phyloP scores from a whole-genome alignment of 2,888 invertebrate species.

The Disparrhopalites patrizii region DNA sequence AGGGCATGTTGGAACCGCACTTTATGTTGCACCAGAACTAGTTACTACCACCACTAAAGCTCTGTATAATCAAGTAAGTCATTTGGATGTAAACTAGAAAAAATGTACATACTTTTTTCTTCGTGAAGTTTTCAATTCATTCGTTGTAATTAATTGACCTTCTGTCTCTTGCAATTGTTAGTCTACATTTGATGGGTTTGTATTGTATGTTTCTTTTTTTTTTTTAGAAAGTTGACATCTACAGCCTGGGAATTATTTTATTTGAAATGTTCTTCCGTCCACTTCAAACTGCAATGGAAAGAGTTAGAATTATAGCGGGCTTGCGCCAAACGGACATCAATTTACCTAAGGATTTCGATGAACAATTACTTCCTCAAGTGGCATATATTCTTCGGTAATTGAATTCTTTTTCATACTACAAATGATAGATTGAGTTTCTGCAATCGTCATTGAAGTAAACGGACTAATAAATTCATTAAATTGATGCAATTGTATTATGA shows the following conservation, averaged over 20 bases:
- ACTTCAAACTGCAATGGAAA: constrained; percentile 82
- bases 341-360: constrained; percentile 67
- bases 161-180: not conserved
- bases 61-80: constrained; percentile 64
- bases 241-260: constrained; percentile 83
- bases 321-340: constrained; percentile 65
- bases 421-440: not conserved
- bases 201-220: constrained; percentile 21
- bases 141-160: not conserved
- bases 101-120: not conserved
- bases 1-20: constrained; percentile 85
- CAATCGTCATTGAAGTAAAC: not conserved
- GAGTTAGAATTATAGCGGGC: constrained; percentile 70
- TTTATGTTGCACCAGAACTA: constrained; percentile 94
- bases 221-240: constrained; percentile 76
- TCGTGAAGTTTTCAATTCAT: not conserved
- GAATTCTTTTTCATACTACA: not conserved
- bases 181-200: not conserved
- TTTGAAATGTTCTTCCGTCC: constrained; percentile 93
- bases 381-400: constrained; percentile 60
- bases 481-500: no score
- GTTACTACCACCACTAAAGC: constrained; percentile 66
- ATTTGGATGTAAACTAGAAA: not conserved
- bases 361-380: constrained; percentile 59
- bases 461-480: not conserved